Percentiles rank a stretch among this genome's conserved stretches.
Evolutionary conservation across 2,888 invertebrate species (phyloP).

Genomic region (Pantelozetes paolii): DNA sequence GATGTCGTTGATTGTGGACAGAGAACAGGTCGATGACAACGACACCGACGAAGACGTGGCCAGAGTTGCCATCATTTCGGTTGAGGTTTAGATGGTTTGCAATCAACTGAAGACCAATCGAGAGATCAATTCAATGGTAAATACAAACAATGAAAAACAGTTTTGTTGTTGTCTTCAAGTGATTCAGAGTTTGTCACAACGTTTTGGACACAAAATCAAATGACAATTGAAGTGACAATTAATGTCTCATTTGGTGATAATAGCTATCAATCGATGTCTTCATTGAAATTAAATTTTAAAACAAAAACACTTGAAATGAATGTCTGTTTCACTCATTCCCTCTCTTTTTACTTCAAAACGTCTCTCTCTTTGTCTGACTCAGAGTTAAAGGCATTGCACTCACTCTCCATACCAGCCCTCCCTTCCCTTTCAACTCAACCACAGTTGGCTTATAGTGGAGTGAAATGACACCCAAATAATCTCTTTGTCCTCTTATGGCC

Average conservation of each 20-base stretch:
- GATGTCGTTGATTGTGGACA: conserved; percentile 32
- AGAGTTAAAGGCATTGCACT: conserved; percentile 23
- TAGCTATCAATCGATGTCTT: too few species aligned
- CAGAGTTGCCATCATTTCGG: conserved; percentile 33
- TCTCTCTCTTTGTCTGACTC: conserved; percentile 28
- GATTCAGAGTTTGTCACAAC: background rate
- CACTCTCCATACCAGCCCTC: conserved; percentile 12
- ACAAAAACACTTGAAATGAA: background rate
- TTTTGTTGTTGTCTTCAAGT: background rate
- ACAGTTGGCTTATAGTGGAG: background rate
- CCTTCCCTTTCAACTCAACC: conserved; percentile 32
- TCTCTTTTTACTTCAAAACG: background rate
- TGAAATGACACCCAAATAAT: background rate
- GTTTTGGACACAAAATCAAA: background rate
- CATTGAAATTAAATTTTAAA: background rate
- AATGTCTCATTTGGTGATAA: background rate
- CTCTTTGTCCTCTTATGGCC: background rate
- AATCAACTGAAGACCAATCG: background rate
- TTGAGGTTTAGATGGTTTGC: background rate
- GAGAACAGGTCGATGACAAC: conserved; percentile 18
- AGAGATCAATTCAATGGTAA: background rate
- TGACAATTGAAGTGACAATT: background rate
- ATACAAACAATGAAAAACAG: too few species aligned
- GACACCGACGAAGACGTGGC: conserved; percentile 29
- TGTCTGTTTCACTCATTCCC: background rate